Conservation (phyloP, 2,888 invertebrate genomes). For the Blomia tropicalis region DNA sequence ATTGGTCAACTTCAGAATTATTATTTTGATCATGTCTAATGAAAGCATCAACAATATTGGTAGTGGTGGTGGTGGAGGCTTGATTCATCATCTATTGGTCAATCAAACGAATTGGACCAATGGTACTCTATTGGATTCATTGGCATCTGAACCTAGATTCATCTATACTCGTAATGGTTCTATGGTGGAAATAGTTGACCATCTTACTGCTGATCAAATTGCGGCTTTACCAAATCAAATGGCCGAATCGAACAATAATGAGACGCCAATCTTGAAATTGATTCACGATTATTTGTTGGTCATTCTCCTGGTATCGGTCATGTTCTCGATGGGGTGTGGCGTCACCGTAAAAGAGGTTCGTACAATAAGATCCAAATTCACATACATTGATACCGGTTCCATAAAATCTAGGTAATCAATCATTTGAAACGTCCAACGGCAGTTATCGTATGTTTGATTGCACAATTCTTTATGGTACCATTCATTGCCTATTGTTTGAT, state of each 20-base stretch:
- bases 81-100: not conserved
- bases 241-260: not conserved
- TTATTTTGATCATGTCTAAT: too few relatives aligned
- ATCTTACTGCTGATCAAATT: constrained; percentile 1
- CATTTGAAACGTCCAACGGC: constrained; percentile 33
- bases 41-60: too few relatives aligned
- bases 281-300: constrained; percentile 30
- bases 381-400: not conserved
- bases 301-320: constrained; percentile 32
- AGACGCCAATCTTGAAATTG: constrained; percentile 27
- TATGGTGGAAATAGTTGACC: constrained; percentile 1
- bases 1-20: too few relatives aligned
- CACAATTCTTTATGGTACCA: constrained; percentile 34
- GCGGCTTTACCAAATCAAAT: not conserved
- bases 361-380: not conserved
- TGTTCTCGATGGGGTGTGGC: constrained; percentile 35
- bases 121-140: not conserved
- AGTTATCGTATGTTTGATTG: constrained; percentile 32
- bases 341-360: constrained; percentile 32
- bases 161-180: not conserved
- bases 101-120: not conserved
- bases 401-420: constrained; percentile 28
- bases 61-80: too few relatives aligned
- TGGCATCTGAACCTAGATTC: not conserved
- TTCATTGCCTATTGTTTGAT: constrained; percentile 33